Evolutionary conservation across 2,888 invertebrate species (phyloP).

Genomic region (Eristalis pertinax): DNA sequence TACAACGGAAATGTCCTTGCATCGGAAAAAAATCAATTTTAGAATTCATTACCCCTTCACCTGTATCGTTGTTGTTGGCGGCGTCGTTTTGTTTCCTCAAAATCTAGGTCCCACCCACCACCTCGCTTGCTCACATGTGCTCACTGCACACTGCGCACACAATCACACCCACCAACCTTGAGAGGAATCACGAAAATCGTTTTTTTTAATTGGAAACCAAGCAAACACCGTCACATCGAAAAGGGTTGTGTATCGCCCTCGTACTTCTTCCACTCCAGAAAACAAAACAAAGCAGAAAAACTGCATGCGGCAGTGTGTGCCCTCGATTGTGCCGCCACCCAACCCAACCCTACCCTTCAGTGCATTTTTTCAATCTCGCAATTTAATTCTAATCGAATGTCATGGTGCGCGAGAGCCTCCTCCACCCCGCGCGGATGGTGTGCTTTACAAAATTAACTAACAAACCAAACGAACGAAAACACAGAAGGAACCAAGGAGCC

Average conservation of each 20-base stretch:
- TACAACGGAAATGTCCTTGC: neutral
- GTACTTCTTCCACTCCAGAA: neutral
- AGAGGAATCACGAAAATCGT: conserved; percentile 41
- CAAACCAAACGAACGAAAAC: conserved; percentile 46
- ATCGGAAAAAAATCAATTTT: conserved; percentile 28
- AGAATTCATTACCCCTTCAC: conserved; percentile 46
- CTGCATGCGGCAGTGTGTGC: too few relatives aligned
- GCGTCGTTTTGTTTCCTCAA: neutral
- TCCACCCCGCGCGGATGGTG: conserved; percentile 44
- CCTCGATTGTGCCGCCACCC: neutral
- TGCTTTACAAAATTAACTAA: conserved; percentile 63
- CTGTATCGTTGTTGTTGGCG: neutral
- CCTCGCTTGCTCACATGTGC: conserved; percentile 3
- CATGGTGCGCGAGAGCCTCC: conserved; percentile 41
- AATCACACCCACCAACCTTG: neutral
- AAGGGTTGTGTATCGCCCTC: neutral
- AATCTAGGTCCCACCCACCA: conserved; percentile 39
- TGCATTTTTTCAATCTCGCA: conserved; percentile 58
- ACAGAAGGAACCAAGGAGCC: conserved; percentile 34
- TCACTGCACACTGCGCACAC: too few relatives aligned
- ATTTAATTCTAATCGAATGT: conserved; percentile 67
- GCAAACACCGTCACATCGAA: conserved; percentile 18
- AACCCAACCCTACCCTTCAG: conserved; percentile 30
- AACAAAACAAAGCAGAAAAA: neutral
- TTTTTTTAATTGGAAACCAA: conserved; percentile 56